Conservation (phyloP, 2,797 vertebrate species). For the Poecilia wingei region DNA sequence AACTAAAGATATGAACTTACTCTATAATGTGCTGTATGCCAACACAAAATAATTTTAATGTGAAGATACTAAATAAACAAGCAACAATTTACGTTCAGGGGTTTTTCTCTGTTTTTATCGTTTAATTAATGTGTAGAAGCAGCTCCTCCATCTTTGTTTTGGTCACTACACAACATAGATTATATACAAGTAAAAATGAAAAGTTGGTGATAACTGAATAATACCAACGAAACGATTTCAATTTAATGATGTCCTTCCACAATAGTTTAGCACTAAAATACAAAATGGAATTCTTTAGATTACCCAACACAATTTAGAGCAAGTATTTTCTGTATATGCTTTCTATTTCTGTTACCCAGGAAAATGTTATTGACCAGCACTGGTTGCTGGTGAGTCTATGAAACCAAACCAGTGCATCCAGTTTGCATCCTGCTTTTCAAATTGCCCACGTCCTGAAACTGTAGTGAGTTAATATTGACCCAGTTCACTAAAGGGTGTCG, state of each 20-base stretch:
- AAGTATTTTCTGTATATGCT: not conserved
- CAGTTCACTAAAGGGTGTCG: conserved; percentile 46
- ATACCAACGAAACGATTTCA: not conserved
- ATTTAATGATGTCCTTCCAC: not conserved
- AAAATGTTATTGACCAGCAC: not conserved
- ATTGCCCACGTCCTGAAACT: conserved; percentile 67
- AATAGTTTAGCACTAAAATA: not conserved
- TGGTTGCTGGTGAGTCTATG: not conserved
- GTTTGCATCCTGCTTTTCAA: conserved; percentile 46
- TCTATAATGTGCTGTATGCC: not conserved
- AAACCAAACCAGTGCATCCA: not conserved
- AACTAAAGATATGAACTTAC: not conserved
- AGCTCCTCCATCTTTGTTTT: not conserved
- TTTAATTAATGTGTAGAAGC: not conserved
- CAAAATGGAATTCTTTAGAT: not conserved
- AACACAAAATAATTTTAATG: not conserved
- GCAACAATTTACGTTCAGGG: not conserved
- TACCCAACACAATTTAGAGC: not conserved
- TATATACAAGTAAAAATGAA: not conserved
- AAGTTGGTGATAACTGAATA: not conserved
- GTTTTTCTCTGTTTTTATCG: not conserved
- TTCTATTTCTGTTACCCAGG: not conserved
- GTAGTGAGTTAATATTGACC: conserved; percentile 79
- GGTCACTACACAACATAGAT: not conserved
- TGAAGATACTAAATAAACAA: not conserved